Conservation (phyloP, 1,140 invertebrate genomes). For the Nylanderia fulva region DNA sequence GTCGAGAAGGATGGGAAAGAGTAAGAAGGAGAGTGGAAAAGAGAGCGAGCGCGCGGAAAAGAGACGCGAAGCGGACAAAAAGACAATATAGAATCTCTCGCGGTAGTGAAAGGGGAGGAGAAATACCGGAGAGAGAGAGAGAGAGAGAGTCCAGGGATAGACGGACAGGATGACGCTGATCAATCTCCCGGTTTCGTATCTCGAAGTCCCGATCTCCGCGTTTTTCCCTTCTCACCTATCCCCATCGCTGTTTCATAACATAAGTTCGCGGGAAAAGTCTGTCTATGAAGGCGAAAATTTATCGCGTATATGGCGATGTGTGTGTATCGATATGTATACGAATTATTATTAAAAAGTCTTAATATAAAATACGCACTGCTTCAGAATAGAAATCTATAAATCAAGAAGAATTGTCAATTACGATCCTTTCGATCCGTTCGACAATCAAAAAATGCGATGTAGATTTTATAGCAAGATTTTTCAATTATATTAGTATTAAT, state of each 20-base stretch:
- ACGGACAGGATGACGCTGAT: conserved; percentile 78
- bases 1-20: conserved; percentile 27
- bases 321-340: too few relatives aligned
- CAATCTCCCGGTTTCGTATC: conserved; percentile 75
- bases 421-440: neutral
- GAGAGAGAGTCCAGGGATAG: conserved; percentile 64
- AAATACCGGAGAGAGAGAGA: conserved; percentile 44
- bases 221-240: conserved; percentile 42
- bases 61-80: conserved; percentile 57
- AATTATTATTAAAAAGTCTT: neutral
- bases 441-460: neutral
- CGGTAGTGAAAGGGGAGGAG: conserved; percentile 43
- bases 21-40: conserved; percentile 31
- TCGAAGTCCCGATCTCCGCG: conserved; percentile 61
- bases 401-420: neutral
- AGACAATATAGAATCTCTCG: conserved; percentile 64
- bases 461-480: too few relatives aligned
- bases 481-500: too few relatives aligned
- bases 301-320: neutral
- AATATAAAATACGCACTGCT: neutral
- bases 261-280: conserved; percentile 17
- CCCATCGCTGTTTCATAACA: conserved; percentile 35
- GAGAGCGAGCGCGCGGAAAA: conserved; percentile 43
- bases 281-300: conserved; percentile 24
- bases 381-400: neutral